Conservation (phyloP, 2,797 vertebrate species). For the Tamandua tetradactyla region DNA sequence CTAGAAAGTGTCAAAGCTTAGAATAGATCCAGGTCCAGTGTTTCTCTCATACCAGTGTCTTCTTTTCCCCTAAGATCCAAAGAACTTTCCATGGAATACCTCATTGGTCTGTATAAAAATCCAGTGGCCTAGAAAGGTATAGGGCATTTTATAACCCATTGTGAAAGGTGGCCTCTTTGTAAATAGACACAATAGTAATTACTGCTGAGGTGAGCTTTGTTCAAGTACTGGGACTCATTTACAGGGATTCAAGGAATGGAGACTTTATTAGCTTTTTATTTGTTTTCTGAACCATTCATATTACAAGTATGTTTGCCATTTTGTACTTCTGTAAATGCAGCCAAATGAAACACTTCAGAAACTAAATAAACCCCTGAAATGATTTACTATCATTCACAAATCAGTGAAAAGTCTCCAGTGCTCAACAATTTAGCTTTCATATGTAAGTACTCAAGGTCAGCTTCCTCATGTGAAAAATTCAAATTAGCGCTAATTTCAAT, state of each 20-base stretch:
- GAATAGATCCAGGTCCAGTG: not conserved
- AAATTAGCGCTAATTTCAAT: constrained; percentile 59
- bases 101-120: constrained; percentile 33
- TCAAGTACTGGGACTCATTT: constrained; percentile 51
- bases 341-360: constrained; percentile 72
- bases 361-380: constrained; percentile 63
- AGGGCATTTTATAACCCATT: constrained; percentile 42
- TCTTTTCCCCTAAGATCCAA: not conserved
- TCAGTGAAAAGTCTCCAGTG: constrained; percentile 60
- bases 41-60: not conserved
- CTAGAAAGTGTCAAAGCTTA: not conserved
- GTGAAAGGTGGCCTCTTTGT: constrained; percentile 31
- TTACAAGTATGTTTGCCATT: constrained; percentile 61
- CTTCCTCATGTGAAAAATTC: constrained; percentile 52
- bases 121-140: not conserved
- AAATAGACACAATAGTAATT: constrained; percentile 60
- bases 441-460: constrained; percentile 52
- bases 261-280: constrained; percentile 57
- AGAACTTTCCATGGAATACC: not conserved
- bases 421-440: constrained; percentile 68
- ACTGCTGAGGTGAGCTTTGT: constrained; percentile 52
- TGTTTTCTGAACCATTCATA: constrained; percentile 68
- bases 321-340: constrained; percentile 68
- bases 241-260: constrained; percentile 49
- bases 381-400: constrained; percentile 68